Evolutionary conservation across 2,888 invertebrate species (phyloP).

Genomic region (Camptogramma bilineatum): DNA sequence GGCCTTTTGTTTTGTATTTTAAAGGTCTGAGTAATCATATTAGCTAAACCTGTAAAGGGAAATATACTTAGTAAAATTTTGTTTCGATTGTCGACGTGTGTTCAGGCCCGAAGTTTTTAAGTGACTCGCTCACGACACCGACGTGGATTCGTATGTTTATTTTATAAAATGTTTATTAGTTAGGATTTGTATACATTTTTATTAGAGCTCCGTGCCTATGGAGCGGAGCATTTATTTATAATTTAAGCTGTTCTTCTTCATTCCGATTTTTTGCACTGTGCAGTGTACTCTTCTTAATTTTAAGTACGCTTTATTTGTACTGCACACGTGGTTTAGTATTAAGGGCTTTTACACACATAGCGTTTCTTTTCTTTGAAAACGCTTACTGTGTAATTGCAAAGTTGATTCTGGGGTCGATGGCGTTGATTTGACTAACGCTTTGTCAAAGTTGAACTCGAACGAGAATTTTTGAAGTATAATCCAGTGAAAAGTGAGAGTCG

Average conservation of each 20-base stretch:
- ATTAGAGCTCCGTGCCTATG: background rate
- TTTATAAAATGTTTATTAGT: constrained; percentile 56
- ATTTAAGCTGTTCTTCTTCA: constrained; percentile 70
- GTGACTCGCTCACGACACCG: constrained; percentile 53
- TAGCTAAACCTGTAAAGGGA: background rate
- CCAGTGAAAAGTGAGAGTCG: constrained; percentile 3
- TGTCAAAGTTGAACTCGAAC: constrained; percentile 18
- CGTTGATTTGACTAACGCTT: background rate
- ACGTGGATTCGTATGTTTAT: constrained; percentile 56
- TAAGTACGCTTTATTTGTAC: constrained; percentile 37
- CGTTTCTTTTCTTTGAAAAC: constrained; percentile 37
- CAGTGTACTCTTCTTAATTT: constrained; percentile 32
- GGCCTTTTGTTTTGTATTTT: background rate
- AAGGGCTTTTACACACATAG: constrained; percentile 27
- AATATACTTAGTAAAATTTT: background rate
- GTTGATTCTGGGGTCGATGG: constrained; percentile 30
- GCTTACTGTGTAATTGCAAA: constrained; percentile 43
- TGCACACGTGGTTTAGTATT: constrained; percentile 33
- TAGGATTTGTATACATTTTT: constrained; percentile 42
- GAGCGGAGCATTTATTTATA: constrained; percentile 43
- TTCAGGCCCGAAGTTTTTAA: background rate
- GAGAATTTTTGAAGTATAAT: constrained; percentile 12
- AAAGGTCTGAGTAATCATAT: background rate
- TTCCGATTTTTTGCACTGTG: constrained; percentile 61
- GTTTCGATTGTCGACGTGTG: background rate